Percentiles rank a stretch among this genome's conserved stretches.
phyloP scores from a whole-genome alignment of 2,113 vertebrate species.

The Callopanchax toddi region DNA sequence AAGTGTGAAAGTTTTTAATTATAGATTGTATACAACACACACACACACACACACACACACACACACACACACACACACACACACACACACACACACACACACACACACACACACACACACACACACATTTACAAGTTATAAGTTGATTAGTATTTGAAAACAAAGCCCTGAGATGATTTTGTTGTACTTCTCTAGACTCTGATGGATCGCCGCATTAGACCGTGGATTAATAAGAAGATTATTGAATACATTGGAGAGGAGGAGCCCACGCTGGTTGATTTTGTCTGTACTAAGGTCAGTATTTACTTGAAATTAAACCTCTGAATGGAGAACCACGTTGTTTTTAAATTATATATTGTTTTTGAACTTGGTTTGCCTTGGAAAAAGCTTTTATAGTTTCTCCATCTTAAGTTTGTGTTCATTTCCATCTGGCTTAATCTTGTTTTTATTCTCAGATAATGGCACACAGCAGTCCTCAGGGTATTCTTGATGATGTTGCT shows the following conservation, averaged over 20 bases:
- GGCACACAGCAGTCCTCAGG: slow-evolving; percentile 98
- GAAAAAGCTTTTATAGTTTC: no score
- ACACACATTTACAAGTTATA: neutral
- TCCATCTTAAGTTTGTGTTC: neutral
- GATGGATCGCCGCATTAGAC: slow-evolving; percentile 97
- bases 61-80: no score
- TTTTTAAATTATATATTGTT: neutral
- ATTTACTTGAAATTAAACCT: no score
- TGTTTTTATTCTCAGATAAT: slow-evolving; percentile 84
- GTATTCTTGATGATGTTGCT: slow-evolving; percentile 98
- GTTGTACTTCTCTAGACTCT: slow-evolving; percentile 84
- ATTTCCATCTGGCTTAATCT: neutral
- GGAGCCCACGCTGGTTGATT: slow-evolving; percentile 96
- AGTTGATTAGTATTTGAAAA: neutral
- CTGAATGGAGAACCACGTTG: neutral
- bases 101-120: no score
- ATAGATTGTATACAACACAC: no score
- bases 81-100: no score
- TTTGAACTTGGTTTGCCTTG: neutral
- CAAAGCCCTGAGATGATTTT: neutral
- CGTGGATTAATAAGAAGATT: slow-evolving; percentile 99
- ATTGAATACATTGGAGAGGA: slow-evolving; percentile 99
- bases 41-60: no score
- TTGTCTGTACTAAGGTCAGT: slow-evolving; percentile 96
- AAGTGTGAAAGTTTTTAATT: no score